Percentiles rank a stretch among this genome's conserved stretches.
These are phyloP conservation scores for Chrysoperla carnea DNA, from an alignment of 1,140 invertebrate genomes.

Conservation along the genomic window DNA sequence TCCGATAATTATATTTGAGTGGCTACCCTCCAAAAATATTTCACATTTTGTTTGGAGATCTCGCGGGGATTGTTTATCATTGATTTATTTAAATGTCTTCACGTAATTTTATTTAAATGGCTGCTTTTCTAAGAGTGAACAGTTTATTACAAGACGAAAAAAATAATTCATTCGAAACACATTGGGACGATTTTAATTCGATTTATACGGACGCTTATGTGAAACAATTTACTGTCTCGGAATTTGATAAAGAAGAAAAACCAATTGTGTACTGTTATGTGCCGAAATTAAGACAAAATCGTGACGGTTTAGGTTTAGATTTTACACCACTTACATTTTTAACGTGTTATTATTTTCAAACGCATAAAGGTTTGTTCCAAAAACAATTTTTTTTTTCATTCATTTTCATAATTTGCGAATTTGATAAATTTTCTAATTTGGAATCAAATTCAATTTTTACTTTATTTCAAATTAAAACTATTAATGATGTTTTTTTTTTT, in stretches of 20 bases:
- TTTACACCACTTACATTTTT: conserved; percentile 39
- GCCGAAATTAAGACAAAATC: conserved; percentile 16
- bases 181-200: conserved; percentile 24
- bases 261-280: conserved; percentile 36
- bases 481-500: no score
- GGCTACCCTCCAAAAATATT: no score
- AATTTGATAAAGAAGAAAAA: conserved; percentile 36
- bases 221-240: conserved; percentile 44
- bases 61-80: no score
- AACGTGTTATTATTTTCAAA: conserved; percentile 39
- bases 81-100: no score
- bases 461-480: no score
- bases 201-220: conserved; percentile 31
- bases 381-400: neutral
- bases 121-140: no score
- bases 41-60: no score
- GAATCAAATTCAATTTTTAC: no score
- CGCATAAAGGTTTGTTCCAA: conserved; percentile 42
- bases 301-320: conserved; percentile 17
- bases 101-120: no score
- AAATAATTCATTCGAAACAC: neutral
- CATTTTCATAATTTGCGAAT: neutral
- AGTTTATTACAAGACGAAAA: no score
- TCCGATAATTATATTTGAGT: no score
- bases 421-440: neutral